Evolutionary conservation across 2,888 invertebrate genomes (phyloP).

Genomic region (Serrognathus titanus): DNA sequence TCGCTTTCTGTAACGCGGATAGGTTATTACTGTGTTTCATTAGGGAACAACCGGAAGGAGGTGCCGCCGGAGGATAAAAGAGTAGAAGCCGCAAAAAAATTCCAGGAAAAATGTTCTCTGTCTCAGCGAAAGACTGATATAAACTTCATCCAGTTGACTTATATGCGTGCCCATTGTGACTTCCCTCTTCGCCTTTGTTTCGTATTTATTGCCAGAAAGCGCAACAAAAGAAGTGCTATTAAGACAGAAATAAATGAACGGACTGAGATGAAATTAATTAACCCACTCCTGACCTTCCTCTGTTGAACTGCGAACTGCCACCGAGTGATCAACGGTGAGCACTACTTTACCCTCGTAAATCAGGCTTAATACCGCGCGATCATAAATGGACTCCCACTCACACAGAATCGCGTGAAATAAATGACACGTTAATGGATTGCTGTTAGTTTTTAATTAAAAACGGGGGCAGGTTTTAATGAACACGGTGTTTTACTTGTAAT

Average conservation of each 20-base stretch:
- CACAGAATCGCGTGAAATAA: too few relatives aligned
- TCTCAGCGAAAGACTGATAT: conserved; percentile 15
- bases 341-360: conserved; percentile 19
- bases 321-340: conserved; percentile 18
- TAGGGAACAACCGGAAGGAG: not conserved
- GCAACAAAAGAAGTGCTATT: conserved; percentile 17
- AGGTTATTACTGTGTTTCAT: not conserved
- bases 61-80: conserved; percentile 5
- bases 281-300: conserved; percentile 16
- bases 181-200: conserved; percentile 8
- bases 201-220: conserved; percentile 13
- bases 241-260: conserved; percentile 24
- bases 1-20: too few relatives aligned
- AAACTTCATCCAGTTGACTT: conserved; percentile 13
- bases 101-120: conserved; percentile 17
- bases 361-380: conserved; percentile 18
- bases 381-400: conserved; percentile 13
- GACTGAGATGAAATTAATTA: conserved; percentile 20
- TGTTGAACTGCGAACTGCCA: conserved; percentile 18
- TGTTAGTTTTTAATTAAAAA: too few relatives aligned
- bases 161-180: not conserved
- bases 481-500: too few relatives aligned
- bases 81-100: conserved; percentile 23
- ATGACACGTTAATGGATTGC: too few relatives aligned
- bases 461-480: too few relatives aligned